These are phyloP conservation scores for Nebria brevicollis DNA, from an alignment of 2,888 invertebrate species.

Conservation along the genomic window DNA sequence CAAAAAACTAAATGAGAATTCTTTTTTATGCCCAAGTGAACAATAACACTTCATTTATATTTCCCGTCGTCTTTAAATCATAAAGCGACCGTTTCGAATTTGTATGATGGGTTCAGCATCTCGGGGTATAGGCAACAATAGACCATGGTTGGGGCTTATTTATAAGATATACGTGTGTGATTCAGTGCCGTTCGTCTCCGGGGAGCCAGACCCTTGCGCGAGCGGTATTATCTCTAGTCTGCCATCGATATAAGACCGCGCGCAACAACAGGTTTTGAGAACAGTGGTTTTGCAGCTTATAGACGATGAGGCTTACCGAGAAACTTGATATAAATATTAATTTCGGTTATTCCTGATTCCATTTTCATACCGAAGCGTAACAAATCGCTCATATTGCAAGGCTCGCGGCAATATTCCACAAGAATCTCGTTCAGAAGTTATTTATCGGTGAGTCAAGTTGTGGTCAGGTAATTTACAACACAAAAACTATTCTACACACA, in stretches of 20 bases:
- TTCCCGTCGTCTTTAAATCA: background rate
- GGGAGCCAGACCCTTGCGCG: background rate
- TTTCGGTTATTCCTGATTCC: background rate
- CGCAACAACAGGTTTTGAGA: background rate
- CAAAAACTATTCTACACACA: background rate
- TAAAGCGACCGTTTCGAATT: background rate
- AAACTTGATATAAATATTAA: constrained; percentile 1
- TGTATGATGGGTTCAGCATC: background rate
- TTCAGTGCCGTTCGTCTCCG: background rate
- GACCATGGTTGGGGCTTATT: background rate
- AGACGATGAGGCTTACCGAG: background rate
- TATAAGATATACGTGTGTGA: background rate
- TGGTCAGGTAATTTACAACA: background rate
- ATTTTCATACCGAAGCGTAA: background rate
- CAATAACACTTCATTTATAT: constrained; percentile 1
- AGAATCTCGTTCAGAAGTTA: background rate
- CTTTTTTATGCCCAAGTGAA: background rate
- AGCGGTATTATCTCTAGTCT: background rate
- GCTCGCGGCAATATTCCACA: background rate
- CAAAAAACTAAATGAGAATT: background rate
- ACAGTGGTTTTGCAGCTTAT: background rate
- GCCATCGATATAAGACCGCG: background rate
- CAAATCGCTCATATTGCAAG: background rate
- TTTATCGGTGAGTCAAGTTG: no score
- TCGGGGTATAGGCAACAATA: background rate